Base-by-base conservation (phyloP, 2,113 vertebrate genomes). In the Heloderma charlesbogerti region DNA sequence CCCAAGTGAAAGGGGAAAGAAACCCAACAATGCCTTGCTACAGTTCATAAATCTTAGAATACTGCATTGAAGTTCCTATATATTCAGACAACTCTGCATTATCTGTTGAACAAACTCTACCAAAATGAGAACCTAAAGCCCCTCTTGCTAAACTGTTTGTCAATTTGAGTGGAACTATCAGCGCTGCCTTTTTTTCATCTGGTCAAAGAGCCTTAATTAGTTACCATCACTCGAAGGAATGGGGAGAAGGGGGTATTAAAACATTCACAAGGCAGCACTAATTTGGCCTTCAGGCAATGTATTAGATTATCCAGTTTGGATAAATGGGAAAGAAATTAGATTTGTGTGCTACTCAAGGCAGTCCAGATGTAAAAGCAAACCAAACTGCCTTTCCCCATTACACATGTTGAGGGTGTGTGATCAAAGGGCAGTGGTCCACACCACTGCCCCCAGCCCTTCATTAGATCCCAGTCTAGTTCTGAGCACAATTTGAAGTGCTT, bases 1-100 rank as follows among this genome's bases (percentile, higher is more conserved):
- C 66, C 92, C 90, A 96, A 66, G 25, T 5, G 3, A 80, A 8
- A 43, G 4, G 15, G 27, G 34, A n/a, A 12, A 88, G 85, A 91
- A 87, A 79, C 91, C 9, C 3, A 90, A 74, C 92, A 77, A 48
- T 15, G 94, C 87, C 18, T 91, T 69, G 81, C 0, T 85, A 86
- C 60, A 87, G 29, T 91, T 91, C 78, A 25, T 92, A 85, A 94
- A 79, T 91, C 89, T 92, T 57, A 84, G 91, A 95, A 85, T 29
- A 51, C 13, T 89, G 22, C 2, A 83, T 0, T 34, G 54, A 48
- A 88, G 34, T 74, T 94, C 12, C 34, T 93, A 72, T 75, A 88
- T 94, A 87, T 37, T 12, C 71, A 89, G 18, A 88, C 89, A 37
- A 63, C 16, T 20, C 88, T 66, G 87, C n/a, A 18, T 84, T 34